Evolutionary conservation across 2,888 invertebrate genomes (phyloP).

Genomic region (Rotaria magnacalcarata): DNA sequence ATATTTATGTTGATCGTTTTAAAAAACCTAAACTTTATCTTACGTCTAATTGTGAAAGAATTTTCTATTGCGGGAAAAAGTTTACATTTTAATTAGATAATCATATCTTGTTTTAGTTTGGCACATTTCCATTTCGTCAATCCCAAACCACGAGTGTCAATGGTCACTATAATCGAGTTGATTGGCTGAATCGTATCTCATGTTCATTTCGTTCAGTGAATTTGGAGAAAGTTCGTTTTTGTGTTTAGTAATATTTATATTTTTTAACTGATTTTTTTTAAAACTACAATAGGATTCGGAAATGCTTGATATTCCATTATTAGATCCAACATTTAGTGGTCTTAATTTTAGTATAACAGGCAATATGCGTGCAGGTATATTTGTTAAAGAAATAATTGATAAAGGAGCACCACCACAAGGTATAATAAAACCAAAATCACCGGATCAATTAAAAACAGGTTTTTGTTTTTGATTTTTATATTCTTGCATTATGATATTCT

Average conservation of each 20-base stretch:
- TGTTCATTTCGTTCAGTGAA: slow-evolving; percentile 14
- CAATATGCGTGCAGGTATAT: slow-evolving; percentile 84
- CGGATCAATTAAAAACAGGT: not conserved
- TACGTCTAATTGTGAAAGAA: too few species aligned
- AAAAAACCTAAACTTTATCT: too few species aligned
- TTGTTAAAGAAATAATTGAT: slow-evolving; percentile 77
- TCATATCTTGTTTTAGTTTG: not conserved
- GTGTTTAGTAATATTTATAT: not conserved
- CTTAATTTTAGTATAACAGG: slow-evolving; percentile 80
- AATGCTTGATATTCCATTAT: slow-evolving; percentile 9
- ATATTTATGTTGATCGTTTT: too few species aligned
- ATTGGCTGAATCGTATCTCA: not conserved
- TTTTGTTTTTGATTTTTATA: not conserved
- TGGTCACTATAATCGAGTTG: not conserved
- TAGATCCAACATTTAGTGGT: slow-evolving; percentile 60
- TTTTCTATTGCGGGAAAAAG: too few species aligned
- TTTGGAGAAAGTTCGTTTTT: not conserved
- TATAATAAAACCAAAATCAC: not conserved
- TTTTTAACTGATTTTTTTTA: not conserved
- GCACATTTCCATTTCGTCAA: slow-evolving; percentile 29
- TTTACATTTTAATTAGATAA: too few species aligned
- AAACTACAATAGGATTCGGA: not conserved
- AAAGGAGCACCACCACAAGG: slow-evolving; percentile 68
- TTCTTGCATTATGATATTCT: not conserved
- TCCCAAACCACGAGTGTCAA: not conserved